Evolutionary conservation across 2,888 invertebrate genomes (phyloP).

Genomic region (Clunio marinus): DNA sequence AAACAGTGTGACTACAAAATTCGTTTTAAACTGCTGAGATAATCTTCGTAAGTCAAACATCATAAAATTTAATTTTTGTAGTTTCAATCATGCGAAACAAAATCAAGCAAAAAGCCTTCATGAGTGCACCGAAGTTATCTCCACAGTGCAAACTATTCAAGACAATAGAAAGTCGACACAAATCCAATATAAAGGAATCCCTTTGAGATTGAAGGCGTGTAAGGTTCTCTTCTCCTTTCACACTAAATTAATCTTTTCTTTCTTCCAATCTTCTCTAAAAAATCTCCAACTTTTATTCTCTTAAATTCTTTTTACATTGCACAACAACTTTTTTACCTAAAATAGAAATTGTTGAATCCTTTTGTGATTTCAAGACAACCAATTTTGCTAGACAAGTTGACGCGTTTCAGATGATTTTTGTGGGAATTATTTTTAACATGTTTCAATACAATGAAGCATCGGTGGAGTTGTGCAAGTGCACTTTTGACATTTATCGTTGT

Average conservation of each 20-base stretch:
- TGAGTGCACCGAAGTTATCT: background rate
- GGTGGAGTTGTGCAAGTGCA: slow-evolving; percentile 54
- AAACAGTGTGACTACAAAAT: no score
- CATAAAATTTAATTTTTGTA: no score
- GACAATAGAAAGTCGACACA: slow-evolving; percentile 14
- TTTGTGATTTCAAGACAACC: background rate
- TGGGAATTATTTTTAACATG: background rate
- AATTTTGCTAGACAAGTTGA: slow-evolving; percentile 30
- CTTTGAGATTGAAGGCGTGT: slow-evolving; percentile 37
- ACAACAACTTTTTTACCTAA: slow-evolving; percentile 28
- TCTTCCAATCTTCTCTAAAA: slow-evolving; percentile 9
- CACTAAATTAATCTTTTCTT: slow-evolving; percentile 33
- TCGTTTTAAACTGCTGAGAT: no score
- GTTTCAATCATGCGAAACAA: no score
- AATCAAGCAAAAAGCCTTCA: no score
- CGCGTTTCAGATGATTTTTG: slow-evolving; percentile 1
- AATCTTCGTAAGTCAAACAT: no score
- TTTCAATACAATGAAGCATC: slow-evolving; percentile 50
- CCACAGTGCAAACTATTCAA: background rate
- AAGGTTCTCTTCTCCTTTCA: slow-evolving; percentile 35
- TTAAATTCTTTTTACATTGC: slow-evolving; percentile 14
- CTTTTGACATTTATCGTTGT: slow-evolving; percentile 49
- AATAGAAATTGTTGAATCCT: slow-evolving; percentile 10
- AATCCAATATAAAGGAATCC: slow-evolving; percentile 25
- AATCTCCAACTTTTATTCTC: no score